These are phyloP conservation scores for Bryconaethiops microstoma DNA, from an alignment of 2,797 vertebrate genomes.

Conservation along the genomic window DNA sequence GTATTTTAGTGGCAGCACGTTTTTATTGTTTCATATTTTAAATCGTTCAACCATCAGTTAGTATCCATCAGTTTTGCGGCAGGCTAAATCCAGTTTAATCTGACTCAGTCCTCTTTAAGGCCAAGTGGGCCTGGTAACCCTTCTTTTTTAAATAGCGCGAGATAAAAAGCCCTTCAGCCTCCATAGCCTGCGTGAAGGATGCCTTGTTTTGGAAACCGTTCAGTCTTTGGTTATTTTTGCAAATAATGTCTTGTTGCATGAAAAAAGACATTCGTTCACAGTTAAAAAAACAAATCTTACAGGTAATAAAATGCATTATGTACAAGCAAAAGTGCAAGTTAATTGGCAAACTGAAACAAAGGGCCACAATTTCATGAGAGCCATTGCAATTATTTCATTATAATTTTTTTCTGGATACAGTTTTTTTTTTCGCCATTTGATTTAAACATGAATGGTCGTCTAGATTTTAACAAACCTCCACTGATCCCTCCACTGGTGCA, in stretches of 20 bases:
- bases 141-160: not conserved
- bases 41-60: conserved; percentile 11
- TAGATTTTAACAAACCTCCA: too few species aligned
- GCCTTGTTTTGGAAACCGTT: conserved; percentile 27
- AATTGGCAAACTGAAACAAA: conserved; percentile 33
- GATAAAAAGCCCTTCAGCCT: not conserved
- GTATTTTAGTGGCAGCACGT: not conserved
- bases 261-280: conserved; percentile 51
- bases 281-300: conserved; percentile 30
- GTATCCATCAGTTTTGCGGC: not conserved
- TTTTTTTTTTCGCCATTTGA: not conserved
- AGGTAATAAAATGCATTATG: conserved; percentile 35
- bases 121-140: not conserved
- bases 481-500: not conserved
- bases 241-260: conserved; percentile 33
- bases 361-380: conserved; percentile 5
- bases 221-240: conserved; percentile 51
- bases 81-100: not conserved
- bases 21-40: conserved; percentile 38
- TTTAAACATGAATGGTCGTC: not conserved
- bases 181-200: not conserved
- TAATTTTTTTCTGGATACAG: not conserved
- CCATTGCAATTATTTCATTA: conserved; percentile 44
- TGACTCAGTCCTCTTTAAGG: not conserved
- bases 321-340: conserved; percentile 58